Percentiles rank a stretch among this genome's conserved stretches.
Evolutionary conservation across 1,140 invertebrate genomes (phyloP).

Genomic region (Drosophila trapezifrons): DNA sequence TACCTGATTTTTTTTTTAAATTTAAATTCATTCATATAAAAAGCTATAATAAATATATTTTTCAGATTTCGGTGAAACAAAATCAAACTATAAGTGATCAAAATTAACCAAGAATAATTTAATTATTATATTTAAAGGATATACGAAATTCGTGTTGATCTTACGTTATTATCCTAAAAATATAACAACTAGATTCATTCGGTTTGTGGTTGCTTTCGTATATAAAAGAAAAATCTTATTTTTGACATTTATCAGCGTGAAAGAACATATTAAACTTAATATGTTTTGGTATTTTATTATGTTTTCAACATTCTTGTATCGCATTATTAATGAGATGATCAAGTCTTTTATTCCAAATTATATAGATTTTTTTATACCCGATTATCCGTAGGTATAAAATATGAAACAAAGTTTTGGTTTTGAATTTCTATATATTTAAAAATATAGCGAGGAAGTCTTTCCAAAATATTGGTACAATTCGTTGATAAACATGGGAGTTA

Average conservation of each 20-base stretch:
- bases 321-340: neutral
- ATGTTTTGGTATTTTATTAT: constrained; percentile 6
- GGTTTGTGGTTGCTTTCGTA: neutral
- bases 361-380: too few relatives aligned
- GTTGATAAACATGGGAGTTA: neutral
- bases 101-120: neutral
- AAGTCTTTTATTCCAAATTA: neutral
- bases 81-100: neutral
- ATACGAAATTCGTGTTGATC: too few relatives aligned
- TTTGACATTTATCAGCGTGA: constrained; percentile 5
- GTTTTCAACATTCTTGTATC: constrained; percentile 4
- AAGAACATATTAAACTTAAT: neutral
- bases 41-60: too few relatives aligned
- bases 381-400: too few relatives aligned
- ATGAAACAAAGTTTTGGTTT: too few relatives aligned
- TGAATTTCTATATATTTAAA: too few relatives aligned
- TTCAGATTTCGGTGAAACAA: too few relatives aligned
- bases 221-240: neutral
- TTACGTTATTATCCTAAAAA: neutral
- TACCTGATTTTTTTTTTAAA: neutral
- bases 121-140: too few relatives aligned
- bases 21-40: too few relatives aligned
- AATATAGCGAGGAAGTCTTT: too few relatives aligned
- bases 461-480: neutral
- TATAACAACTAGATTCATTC: neutral